Evolutionary conservation across 2,113 vertebrate genomes (phyloP).

Genomic region (Nyctereutes procyonoides): DNA sequence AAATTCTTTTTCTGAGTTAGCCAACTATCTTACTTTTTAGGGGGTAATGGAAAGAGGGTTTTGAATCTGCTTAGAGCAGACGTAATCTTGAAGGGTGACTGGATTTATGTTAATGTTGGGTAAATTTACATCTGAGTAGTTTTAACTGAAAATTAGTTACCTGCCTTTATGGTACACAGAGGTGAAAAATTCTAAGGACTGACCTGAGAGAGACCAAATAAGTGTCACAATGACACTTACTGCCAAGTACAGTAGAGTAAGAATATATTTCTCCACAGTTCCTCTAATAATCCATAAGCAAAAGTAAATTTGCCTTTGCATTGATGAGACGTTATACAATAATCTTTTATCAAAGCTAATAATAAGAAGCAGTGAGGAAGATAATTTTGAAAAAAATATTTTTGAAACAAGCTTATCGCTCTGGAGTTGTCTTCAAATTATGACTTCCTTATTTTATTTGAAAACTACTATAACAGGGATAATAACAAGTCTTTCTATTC

Average conservation of each 20-base stretch:
- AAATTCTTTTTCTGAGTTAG: constrained; percentile 27
- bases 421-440: constrained; percentile 4
- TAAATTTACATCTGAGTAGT: constrained; percentile 47
- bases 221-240: neutral
- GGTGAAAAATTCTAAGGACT: constrained; percentile 27
- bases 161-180: neutral
- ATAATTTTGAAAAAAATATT: constrained; percentile 24
- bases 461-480: neutral
- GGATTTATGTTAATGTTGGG: constrained; percentile 1
- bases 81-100: constrained; percentile 53
- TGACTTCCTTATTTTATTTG: constrained; percentile 41
- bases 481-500: neutral
- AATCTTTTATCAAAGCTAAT: neutral
- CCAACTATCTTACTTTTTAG: neutral
- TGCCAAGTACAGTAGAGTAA: neutral
- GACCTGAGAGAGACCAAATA: constrained; percentile 1
- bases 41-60: neutral
- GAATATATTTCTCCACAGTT: neutral
- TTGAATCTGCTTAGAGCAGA: constrained; percentile 37
- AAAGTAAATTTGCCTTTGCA: constrained; percentile 53
- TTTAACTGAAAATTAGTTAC: constrained; percentile 43
- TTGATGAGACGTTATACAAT: constrained; percentile 30
- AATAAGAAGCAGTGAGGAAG: constrained; percentile 22
- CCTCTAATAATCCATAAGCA: neutral
- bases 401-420: neutral